Percentiles rank a stretch among this genome's conserved stretches.
phyloP scores from a whole-genome alignment of 1,140 invertebrate species.

The Mesaphorura yosii region DNA sequence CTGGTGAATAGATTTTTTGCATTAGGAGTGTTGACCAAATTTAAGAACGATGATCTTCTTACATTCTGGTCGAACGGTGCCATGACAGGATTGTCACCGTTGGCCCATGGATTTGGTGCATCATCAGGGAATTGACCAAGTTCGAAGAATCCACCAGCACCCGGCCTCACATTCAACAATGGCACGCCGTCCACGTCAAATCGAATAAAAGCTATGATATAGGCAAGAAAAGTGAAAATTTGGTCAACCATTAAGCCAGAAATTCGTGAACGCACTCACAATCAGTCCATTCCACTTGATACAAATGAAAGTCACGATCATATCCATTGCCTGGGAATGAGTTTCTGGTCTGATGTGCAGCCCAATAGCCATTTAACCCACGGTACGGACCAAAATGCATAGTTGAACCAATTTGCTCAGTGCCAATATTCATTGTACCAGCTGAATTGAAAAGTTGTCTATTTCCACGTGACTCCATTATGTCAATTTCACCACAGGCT shows the following conservation, averaged over 20 bases:
- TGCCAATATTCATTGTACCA: constrained; percentile 43
- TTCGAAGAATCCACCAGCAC: constrained; percentile 36
- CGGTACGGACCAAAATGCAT: constrained; percentile 50
- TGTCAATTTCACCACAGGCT: constrained; percentile 44
- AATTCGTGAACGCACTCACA: constrained; percentile 8
- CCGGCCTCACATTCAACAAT: constrained; percentile 35
- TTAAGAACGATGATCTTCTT: too few relatives aligned
- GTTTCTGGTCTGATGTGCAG: constrained; percentile 41
- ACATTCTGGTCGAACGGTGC: constrained; percentile 61
- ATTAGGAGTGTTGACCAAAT: too few relatives aligned
- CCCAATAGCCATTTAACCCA: constrained; percentile 41
- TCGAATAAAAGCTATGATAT: neutral
- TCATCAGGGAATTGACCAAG: constrained; percentile 31
- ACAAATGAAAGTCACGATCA: constrained; percentile 37
- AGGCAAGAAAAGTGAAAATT: neutral
- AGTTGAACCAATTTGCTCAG: constrained; percentile 45
- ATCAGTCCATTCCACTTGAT: constrained; percentile 35
- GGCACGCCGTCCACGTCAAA: constrained; percentile 42
- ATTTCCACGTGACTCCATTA: constrained; percentile 49
- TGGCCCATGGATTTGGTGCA: constrained; percentile 36
- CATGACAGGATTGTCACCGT: constrained; percentile 37
- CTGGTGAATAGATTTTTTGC: too few relatives aligned
- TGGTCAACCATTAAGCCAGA: neutral
- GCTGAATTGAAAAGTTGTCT: constrained; percentile 36
- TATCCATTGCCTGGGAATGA: constrained; percentile 36